These are phyloP conservation scores for Amphiprion ocellaris DNA, from an alignment of 2,113 vertebrate species.

Conservation along the genomic window DNA sequence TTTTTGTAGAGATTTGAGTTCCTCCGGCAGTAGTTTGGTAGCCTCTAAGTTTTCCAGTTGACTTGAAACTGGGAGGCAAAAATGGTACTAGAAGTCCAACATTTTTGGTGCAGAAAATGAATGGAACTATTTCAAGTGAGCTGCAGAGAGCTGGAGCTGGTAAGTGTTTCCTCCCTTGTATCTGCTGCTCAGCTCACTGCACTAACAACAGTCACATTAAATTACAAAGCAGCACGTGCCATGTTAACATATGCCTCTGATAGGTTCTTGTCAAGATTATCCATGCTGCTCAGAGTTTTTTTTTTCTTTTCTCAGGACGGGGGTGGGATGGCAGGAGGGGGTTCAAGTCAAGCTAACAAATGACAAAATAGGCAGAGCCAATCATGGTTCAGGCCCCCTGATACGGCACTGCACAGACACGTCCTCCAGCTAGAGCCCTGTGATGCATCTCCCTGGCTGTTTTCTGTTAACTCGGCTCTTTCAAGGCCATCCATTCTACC, in stretches of 20 bases:
- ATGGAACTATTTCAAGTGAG: constrained; percentile 1
- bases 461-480: constrained; percentile 84
- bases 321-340: neutral
- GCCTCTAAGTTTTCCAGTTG: neutral
- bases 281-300: constrained; percentile 39
- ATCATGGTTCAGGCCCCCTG: constrained; percentile 69
- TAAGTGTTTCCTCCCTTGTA: neutral
- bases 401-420: constrained; percentile 57
- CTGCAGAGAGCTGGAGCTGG: neutral
- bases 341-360: constrained; percentile 74
- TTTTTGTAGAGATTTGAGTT: constrained; percentile 1
- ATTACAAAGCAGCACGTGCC: constrained; percentile 47
- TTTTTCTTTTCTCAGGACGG: constrained; percentile 5
- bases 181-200: constrained; percentile 36
- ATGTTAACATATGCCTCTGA: constrained; percentile 62
- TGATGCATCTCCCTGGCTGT: constrained; percentile 80
- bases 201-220: constrained; percentile 54
- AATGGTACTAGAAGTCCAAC: neutral
- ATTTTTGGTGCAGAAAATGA: neutral
- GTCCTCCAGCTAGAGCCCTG: constrained; percentile 66
- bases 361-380: constrained; percentile 74
- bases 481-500: constrained; percentile 79
- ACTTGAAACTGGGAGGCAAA: neutral
- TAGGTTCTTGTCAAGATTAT: constrained; percentile 65
- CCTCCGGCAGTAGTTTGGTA: neutral